These are phyloP conservation scores for Dermochelys coriacea DNA, from an alignment of 2,797 vertebrate genomes.

Conservation along the genomic window DNA sequence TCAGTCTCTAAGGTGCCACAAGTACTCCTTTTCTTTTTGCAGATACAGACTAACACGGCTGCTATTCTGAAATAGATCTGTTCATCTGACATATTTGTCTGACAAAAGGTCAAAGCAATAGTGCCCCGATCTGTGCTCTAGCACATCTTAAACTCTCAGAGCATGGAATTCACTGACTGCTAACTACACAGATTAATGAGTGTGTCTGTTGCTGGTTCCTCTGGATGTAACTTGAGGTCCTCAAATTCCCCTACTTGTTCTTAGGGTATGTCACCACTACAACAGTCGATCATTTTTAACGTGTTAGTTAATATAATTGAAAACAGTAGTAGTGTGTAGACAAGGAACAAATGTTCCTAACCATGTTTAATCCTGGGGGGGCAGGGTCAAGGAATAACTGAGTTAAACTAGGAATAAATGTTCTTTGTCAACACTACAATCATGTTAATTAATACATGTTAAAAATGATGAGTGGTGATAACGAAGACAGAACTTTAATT, in stretches of 20 bases:
- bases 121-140: not conserved
- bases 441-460: too few relatives aligned
- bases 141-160: slow-evolving; percentile 16
- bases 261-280: slow-evolving; percentile 9
- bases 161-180: slow-evolving; percentile 37
- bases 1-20: too few relatives aligned
- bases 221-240: slow-evolving; percentile 35
- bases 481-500: too few relatives aligned
- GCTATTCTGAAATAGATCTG: too few relatives aligned
- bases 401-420: not conserved
- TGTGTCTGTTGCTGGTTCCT: slow-evolving; percentile 44
- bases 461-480: not conserved
- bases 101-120: too few relatives aligned
- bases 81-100: too few relatives aligned
- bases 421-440: not conserved
- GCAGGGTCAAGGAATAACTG: not conserved
- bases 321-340: slow-evolving; percentile 1
- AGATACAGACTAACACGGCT: too few relatives aligned
- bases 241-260: slow-evolving; percentile 15
- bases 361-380: not conserved
- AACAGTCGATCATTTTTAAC: slow-evolving; percentile 30
- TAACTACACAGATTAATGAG: slow-evolving; percentile 38
- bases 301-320: not conserved
- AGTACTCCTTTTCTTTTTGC: too few relatives aligned
- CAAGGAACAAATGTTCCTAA: not conserved